Conservation (phyloP, 2,113 vertebrate species). For the Meriones unguiculatus region DNA sequence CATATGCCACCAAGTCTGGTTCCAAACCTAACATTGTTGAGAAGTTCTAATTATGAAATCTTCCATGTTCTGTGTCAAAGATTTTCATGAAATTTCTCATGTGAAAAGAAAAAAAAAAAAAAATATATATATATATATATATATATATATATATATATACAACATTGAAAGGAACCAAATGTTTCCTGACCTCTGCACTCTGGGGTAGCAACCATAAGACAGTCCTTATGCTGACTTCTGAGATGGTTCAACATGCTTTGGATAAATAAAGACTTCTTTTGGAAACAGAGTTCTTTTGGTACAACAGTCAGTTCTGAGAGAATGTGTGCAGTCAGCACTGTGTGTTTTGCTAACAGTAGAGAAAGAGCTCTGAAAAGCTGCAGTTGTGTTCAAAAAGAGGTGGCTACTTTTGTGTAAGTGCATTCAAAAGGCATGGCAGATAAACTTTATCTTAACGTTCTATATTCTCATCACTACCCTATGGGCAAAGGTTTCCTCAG, state of each 20-base stretch:
- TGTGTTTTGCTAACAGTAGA: neutral
- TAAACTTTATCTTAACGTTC: neutral
- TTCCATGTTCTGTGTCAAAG: neutral
- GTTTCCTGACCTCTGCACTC: neutral
- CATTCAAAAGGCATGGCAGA: constrained; percentile 1
- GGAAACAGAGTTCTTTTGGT: constrained; percentile 50
- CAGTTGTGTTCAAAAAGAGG: neutral
- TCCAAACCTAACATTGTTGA: neutral
- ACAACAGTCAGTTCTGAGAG: constrained; percentile 37
- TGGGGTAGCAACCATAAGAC: neutral
- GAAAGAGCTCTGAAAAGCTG: constrained; percentile 34
- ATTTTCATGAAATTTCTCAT: constrained; percentile 15
- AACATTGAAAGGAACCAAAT: neutral
- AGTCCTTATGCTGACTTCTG: constrained; percentile 36
- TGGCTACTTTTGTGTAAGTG: neutral
- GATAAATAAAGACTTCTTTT: constrained; percentile 15
- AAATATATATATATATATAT: neutral
- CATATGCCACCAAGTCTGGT: neutral
- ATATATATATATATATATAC: neutral
- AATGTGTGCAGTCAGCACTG: constrained; percentile 23
- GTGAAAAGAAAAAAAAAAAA: constrained; percentile 46
- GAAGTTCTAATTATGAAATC: neutral
- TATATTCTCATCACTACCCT: neutral
- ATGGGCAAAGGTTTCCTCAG: neutral
- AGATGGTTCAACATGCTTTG: constrained; percentile 33